A percentile compares a stretch with the other conserved stretches of the same genome.
phyloP scores from a whole-genome alignment of 2,113 vertebrate genomes.

The Ciconia maguari region DNA sequence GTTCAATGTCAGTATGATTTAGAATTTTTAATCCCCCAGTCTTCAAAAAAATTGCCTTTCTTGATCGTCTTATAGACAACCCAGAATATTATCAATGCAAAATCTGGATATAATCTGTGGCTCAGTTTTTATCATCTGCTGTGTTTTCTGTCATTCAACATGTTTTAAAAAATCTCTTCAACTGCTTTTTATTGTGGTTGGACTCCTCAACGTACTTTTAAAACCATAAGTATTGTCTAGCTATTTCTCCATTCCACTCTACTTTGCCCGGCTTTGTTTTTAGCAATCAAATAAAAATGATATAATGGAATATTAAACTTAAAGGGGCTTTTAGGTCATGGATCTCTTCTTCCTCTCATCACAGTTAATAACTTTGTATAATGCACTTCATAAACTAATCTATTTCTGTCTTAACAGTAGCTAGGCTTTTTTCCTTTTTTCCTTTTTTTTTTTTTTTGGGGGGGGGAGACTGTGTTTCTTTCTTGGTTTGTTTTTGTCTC shows the following conservation, averaged over 20 bases:
- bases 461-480: background rate
- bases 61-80: background rate
- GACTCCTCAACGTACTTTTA: background rate
- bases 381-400: background rate
- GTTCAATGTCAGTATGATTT: background rate
- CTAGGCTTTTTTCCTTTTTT: fast-evolving
- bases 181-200: background rate
- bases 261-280: background rate
- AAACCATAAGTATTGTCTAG: background rate
- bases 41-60: background rate
- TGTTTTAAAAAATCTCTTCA: background rate
- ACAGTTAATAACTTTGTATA: background rate
- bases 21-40: background rate
- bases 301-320: background rate
- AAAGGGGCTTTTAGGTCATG: background rate
- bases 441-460: background rate
- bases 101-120: background rate
- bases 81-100: background rate
- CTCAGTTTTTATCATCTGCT: background rate
- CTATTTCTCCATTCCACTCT: background rate
- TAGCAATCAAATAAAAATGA: background rate
- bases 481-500: background rate
- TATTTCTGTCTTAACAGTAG: background rate
- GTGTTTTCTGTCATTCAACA: background rate
- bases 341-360: background rate